Evolutionary conservation across 2,888 invertebrate genomes (phyloP).

Genomic region (Drosophila anomalata): DNA sequence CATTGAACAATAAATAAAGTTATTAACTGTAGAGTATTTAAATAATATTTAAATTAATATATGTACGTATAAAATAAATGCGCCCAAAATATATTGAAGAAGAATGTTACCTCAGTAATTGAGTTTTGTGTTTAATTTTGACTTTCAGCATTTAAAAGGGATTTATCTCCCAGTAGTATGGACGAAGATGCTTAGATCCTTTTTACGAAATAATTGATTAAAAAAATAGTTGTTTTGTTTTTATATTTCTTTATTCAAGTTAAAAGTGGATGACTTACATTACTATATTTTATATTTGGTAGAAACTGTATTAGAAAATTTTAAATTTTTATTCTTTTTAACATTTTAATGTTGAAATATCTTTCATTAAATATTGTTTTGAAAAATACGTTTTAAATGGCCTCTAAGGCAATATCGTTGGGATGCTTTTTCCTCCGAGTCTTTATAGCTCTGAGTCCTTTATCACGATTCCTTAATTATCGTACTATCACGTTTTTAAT

Average conservation of each 20-base stretch:
- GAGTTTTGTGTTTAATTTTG: too few relatives aligned
- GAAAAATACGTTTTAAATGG: background rate
- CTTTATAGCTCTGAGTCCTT: background rate
- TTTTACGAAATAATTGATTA: too few relatives aligned
- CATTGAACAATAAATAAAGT: slow-evolving; percentile 4
- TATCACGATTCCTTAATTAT: slow-evolving; percentile 9
- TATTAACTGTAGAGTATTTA: slow-evolving; percentile 49
- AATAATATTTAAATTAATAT: slow-evolving; percentile 41
- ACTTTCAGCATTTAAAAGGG: too few relatives aligned
- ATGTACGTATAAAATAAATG: slow-evolving; percentile 55
- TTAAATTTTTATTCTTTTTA: background rate
- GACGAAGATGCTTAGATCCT: too few relatives aligned
- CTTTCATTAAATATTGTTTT: background rate
- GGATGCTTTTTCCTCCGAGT: background rate
- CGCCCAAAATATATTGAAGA: slow-evolving; percentile 48
- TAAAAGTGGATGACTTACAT: background rate
- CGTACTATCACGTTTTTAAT: slow-evolving; percentile 7
- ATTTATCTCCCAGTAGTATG: too few relatives aligned
- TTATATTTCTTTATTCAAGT: background rate
- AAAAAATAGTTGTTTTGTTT: background rate
- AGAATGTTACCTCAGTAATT: background rate
- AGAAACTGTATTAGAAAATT: background rate
- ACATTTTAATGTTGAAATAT: background rate
- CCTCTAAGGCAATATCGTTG: slow-evolving; percentile 27
- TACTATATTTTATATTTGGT: background rate